Base-by-base conservation (phyloP, 2,888 invertebrate species). In the Sinohyriopsis cumingii region DNA sequence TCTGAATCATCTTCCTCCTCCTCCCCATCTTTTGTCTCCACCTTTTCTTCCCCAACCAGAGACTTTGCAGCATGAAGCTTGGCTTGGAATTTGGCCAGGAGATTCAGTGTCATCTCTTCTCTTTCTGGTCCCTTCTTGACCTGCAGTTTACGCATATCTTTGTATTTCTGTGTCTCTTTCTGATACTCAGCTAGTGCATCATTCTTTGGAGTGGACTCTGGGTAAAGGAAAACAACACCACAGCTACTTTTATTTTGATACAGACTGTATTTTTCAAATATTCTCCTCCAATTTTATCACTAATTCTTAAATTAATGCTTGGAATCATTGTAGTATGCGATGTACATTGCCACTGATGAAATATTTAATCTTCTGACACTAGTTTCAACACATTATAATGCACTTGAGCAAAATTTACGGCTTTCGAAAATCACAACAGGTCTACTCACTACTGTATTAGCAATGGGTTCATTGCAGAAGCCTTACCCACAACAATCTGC, bases 71-170 rank as follows among this genome's bases (percentile, higher is more conserved):
- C 92, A 75, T 93, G 92, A 25, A 97, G 91, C 88, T 95, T 96
- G 3, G 92, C 93, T 88, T 95, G 94, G 89, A 99, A 98, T 87
- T 95, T 95, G 0, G 94, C 93, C 66, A 98, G 90, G 57, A 98
- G 89, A 67, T 93, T 91, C 67, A 97, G 90, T 0, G 98, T 97
- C 87, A 95, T 72, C 15, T 82, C 78, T 71, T 90, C 89, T 25
- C 90, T 76, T 20, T 75, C 75, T 0, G 77, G 65, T 1, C 86
- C 87, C 65, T 88, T 87, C 68, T 79, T 82, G 9, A 75, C 76
- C 59, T 82, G 82, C 66, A 81, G 73, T 60, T 86, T 84, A 56
- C 83, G 80, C 24, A 82, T 53, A n/a, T 82, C 76, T 67, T 84
- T 84, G 73, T 86, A 88, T 73, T 86, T 86, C 67, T 85, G 79